phyloP scores from a whole-genome alignment of 2,888 invertebrate species.

The Unio pictorum region DNA sequence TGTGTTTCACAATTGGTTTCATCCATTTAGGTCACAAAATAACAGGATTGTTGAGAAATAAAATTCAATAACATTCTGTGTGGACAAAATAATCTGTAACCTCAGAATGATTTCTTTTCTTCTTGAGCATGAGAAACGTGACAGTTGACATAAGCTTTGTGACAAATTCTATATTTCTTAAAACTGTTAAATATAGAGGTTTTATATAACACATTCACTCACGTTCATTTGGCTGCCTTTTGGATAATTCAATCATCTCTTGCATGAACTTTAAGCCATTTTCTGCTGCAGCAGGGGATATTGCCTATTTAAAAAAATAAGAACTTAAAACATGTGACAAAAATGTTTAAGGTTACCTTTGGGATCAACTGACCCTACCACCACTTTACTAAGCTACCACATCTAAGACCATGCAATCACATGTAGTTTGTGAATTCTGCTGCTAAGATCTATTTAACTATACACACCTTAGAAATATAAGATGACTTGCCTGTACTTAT shows the following conservation, averaged over 20 bases:
- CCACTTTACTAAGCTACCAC: background rate
- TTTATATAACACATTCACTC: constrained; percentile 11
- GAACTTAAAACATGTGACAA: background rate
- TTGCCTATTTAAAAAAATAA: constrained; percentile 78
- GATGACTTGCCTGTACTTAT: no score
- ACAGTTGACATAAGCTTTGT: background rate
- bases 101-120: no score
- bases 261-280: constrained; percentile 96
- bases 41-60: no score
- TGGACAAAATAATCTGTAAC: no score
- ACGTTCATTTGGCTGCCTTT: constrained; percentile 72
- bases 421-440: no score
- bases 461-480: no score
- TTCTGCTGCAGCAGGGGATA: constrained; percentile 87
- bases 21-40: no score
- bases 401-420: no score
- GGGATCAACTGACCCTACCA: background rate
- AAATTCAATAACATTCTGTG: no score
- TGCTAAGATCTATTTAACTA: no score
- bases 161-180: background rate
- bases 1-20: no score
- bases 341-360: background rate
- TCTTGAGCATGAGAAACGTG: background rate
- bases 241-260: constrained; percentile 94
- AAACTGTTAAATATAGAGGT: background rate